Evolutionary conservation across 2,888 invertebrate species (phyloP), one percentile per base, ranked within the genome.

Genomic region (Acanthopleura granulata): DNA sequence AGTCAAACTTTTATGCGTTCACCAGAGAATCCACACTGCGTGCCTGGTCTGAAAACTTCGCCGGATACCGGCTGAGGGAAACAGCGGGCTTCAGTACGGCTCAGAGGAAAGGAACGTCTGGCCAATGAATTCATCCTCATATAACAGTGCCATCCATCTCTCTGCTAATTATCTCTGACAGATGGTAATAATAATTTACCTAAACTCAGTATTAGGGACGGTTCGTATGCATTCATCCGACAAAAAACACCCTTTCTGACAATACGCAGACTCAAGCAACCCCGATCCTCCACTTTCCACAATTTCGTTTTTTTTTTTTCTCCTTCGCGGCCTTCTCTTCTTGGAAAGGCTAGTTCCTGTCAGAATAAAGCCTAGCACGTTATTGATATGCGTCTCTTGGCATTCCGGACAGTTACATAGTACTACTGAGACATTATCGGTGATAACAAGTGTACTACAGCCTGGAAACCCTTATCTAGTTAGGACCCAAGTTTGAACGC

Each of bases 151-250:
- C 57, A 57, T 57, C 57, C 57, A 57, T 57, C 57, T 18, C 22
- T 22, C 22, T 22, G 18, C 57, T 57, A 57, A 57, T 57, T 57
- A 57, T 18, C 57, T 57, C 22, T 57, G 57, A 57, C 57, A 57
- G 57, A 57, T 57, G 57, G 57, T 57, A 57, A 57, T 57, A 57
- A 57, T 57, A 57, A 57, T 57, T 57, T 57, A 57, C 57, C 57
- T 57, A 57, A 57, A 57, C n/a, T 57, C 57, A 57, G 57, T 57
- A 57, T 57, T 57, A 57, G 57, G 57, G 22, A 57, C 57, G 57
- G 57, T 57, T 12, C 57, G 57, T 57, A 57, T 57, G 57, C 57
- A 57, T 57, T 57, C 57, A 57, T 22, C 57, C 57, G 57, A 57
- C 57, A n/a, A 57, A 57, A 57, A 57, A 12, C 3, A 12, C 57